Percentiles rank a stretch among this genome's conserved stretches.
phyloP scores from a whole-genome alignment of 1,140 invertebrate genomes.

The Laupala kohalensis region DNA sequence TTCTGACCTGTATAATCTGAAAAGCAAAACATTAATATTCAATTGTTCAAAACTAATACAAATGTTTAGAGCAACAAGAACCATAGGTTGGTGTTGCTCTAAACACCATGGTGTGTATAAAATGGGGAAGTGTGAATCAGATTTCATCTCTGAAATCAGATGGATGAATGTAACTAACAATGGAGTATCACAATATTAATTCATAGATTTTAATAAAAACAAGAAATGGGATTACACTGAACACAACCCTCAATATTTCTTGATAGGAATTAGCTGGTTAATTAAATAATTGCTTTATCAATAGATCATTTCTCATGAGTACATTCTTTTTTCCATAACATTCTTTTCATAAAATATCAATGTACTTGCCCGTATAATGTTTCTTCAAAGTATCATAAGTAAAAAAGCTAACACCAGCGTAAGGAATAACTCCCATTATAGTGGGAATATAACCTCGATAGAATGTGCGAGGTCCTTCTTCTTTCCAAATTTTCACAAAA shows the following conservation, averaged over 20 bases:
- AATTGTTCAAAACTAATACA: neutral
- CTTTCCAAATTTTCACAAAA: slow-evolving; percentile 63
- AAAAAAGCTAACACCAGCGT: slow-evolving; percentile 94
- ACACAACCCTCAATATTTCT: no score
- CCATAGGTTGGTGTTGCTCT: neutral
- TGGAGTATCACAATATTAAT: no score
- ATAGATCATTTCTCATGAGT: no score
- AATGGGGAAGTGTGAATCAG: no score
- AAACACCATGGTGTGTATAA: no score
- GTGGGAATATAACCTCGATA: slow-evolving; percentile 85
- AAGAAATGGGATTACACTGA: no score
- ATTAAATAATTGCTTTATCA: no score
- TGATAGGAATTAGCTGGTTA: no score
- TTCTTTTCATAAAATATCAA: neutral
- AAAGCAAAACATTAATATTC: neutral
- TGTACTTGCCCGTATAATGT: slow-evolving; percentile 52
- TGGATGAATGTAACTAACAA: no score
- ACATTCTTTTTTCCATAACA: no score
- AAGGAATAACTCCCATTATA: slow-evolving; percentile 87
- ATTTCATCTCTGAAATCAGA: no score
- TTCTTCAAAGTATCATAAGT: slow-evolving; percentile 92
- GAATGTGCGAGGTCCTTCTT: slow-evolving; percentile 66
- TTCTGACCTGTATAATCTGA: slow-evolving; percentile 20
- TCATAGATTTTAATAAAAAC: no score
- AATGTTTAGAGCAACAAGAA: neutral